Conservation (phyloP, 2,113 vertebrate species). For the Callospermophilus lateralis region DNA sequence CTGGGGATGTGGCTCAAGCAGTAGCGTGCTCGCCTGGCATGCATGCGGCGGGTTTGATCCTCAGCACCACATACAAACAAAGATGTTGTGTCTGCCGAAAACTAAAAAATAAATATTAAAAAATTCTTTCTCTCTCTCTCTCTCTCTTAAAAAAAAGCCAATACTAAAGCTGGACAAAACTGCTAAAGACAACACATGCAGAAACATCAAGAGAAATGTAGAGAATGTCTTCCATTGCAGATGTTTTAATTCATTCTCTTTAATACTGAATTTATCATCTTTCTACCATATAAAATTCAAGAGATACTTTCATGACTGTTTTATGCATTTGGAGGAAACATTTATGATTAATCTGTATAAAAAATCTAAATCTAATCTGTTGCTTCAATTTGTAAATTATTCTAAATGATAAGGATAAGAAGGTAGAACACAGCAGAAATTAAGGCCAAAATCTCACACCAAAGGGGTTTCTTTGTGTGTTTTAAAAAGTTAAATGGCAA, state of each 20-base stretch:
- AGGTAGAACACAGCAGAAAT: conserved; percentile 43
- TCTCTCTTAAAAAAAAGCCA: background rate
- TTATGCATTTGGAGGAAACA: conserved; percentile 57
- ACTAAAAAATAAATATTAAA: too few species aligned
- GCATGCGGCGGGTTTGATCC: too few species aligned
- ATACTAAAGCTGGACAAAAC: conserved; percentile 44
- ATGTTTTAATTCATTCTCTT: conserved; percentile 32
- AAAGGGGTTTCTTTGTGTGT: conserved; percentile 24
- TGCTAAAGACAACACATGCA: conserved; percentile 51
- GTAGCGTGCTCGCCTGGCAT: too few species aligned
- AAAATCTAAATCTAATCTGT: conserved; percentile 51
- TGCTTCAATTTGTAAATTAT: conserved; percentile 49
- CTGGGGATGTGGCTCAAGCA: too few species aligned
- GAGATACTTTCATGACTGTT: conserved; percentile 44
- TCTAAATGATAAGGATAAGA: conserved; percentile 38
- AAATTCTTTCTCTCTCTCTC: too few species aligned
- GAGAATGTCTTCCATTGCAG: background rate
- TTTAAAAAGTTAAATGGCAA: conserved; percentile 13
- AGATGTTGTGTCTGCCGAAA: too few species aligned
- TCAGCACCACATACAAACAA: too few species aligned
- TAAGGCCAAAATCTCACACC: conserved; percentile 35
- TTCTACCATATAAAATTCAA: conserved; percentile 51
- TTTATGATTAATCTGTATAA: conserved; percentile 33
- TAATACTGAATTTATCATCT: conserved; percentile 30
- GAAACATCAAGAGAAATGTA: conserved; percentile 46